Evolutionary conservation across 2,888 invertebrate species (phyloP), one percentile per base, ranked within the genome.

Genomic region (Ramazzottius varieornatus): DNA sequence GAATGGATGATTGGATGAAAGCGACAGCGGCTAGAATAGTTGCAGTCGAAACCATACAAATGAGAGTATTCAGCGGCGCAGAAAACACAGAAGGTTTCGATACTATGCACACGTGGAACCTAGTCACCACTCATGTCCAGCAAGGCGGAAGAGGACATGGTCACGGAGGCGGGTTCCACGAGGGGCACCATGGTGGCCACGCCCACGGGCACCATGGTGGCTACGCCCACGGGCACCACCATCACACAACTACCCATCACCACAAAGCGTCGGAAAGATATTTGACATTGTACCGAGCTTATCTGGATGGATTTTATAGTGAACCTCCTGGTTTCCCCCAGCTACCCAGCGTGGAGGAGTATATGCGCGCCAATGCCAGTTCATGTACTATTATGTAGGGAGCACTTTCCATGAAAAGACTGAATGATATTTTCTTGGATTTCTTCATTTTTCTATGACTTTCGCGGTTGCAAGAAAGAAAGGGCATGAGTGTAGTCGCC

Each of bases 81-180:
- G 54, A 54, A 29, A 29, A 4, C 4, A 8, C 29, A 4, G 54
- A 54, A 54, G 54, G 54, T 8, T 54, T 54, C 54, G 54, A 54
- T 24, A 54, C 54, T 4, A 54, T 54, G 54, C 54, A 54, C 29
- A 54, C 54, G 20, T 54, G 54, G 54, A 54, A 54, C 40, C 40
- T 13, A 20, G 40, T 40, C n/a, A n/a, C n/a, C n/a, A n/a, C n/a
- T n/a, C n/a, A n/a, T n/a, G n/a, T n/a, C n/a, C 8, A 40, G 8
- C 40, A 40, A 13, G 8, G 20, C 20, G 8, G 8, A 40, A n/a
- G n/a, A n/a, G n/a, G n/a, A n/a, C 40, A 40, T 40, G 40, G 8
- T n/a, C n/a, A n/a, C 40, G 40, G 40, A 8, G 40, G 8, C 20
- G 40, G 40, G 40, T 13, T 40, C 40, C 40, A 40, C 40, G n/a